Evolutionary conservation across 2,888 invertebrate species (phyloP).

Genomic region (Enoplolaimus lenunculus): DNA sequence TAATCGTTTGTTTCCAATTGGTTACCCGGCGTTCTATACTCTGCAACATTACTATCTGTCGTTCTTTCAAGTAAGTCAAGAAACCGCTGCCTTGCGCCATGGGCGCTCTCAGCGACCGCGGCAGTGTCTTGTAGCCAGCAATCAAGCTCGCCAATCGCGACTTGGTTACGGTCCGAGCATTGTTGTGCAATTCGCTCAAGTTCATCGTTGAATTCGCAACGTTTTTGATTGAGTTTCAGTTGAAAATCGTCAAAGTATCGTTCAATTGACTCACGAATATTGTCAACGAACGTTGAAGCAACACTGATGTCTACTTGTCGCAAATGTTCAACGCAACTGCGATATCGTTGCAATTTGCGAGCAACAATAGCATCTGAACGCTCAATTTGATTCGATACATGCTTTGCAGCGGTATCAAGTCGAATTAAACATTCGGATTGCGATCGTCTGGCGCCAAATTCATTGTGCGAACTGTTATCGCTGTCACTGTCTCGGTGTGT

Average conservation of each 20-base stretch:
- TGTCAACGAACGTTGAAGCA: slow-evolving; percentile 14
- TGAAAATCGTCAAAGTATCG: slow-evolving; percentile 17
- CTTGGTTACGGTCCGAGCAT: background rate
- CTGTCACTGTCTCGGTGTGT: background rate
- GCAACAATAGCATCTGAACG: background rate
- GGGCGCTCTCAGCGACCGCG: background rate
- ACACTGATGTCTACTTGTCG: slow-evolving; percentile 1
- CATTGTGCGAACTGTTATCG: background rate
- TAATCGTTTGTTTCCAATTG: background rate
- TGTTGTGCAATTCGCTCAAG: background rate
- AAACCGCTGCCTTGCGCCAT: background rate
- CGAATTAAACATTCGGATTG: background rate
- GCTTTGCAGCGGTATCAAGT: background rate
- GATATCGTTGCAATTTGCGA: background rate
- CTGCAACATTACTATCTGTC: background rate
- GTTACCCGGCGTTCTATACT: background rate
- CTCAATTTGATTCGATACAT: background rate
- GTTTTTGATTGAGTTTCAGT: background rate
- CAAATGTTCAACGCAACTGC: background rate
- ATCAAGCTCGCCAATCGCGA: background rate
- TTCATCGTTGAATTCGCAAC: background rate
- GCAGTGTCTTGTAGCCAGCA: background rate
- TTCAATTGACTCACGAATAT: slow-evolving; percentile 17
- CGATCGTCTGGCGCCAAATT: no score
- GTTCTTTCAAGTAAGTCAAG: background rate